Percentiles rank a stretch among this genome's conserved stretches.
Evolutionary conservation across 2,113 vertebrate species (phyloP).

Genomic region (Sciurus niger): DNA sequence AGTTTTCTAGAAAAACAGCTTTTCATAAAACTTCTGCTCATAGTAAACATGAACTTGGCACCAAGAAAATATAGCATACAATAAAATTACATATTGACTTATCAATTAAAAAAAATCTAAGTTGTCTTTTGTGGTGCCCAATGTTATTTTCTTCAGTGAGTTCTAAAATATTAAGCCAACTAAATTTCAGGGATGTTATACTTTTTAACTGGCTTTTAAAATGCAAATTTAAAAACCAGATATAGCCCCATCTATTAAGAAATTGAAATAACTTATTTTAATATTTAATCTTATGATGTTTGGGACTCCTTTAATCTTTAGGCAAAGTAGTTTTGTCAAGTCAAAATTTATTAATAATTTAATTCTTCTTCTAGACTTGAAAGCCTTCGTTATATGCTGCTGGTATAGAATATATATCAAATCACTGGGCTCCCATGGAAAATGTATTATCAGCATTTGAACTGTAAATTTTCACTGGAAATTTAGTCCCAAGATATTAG

Average conservation of each 20-base stretch:
- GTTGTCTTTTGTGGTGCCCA: background rate
- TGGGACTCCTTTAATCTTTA: slow-evolving; percentile 71
- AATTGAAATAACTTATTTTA: slow-evolving; percentile 73
- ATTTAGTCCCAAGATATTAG: slow-evolving; percentile 7
- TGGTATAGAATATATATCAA: slow-evolving; percentile 12
- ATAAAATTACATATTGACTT: slow-evolving; percentile 57
- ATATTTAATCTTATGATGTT: slow-evolving; percentile 76
- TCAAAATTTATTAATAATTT: slow-evolving; percentile 67
- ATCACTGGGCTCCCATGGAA: background rate
- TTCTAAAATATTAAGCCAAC: slow-evolving; percentile 35
- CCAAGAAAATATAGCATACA: background rate
- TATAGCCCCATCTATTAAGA: slow-evolving; percentile 55
- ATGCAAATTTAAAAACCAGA: slow-evolving; percentile 59
- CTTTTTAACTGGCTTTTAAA: slow-evolving; percentile 57
- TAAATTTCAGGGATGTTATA: slow-evolving; percentile 35
- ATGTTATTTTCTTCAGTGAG: slow-evolving; percentile 39
- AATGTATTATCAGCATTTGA: background rate
- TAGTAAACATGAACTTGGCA: slow-evolving; percentile 43
- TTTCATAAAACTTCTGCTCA: slow-evolving; percentile 63
- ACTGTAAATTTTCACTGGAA: background rate
- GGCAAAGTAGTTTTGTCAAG: slow-evolving; percentile 52
- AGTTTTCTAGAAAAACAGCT: slow-evolving; percentile 62
- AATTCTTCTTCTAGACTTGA: slow-evolving; percentile 51
- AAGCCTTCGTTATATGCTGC: slow-evolving; percentile 14
- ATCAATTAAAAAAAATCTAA: slow-evolving; percentile 48